phyloP scores from a whole-genome alignment of 2,888 invertebrate species.

The Eupithecia exiguata region DNA sequence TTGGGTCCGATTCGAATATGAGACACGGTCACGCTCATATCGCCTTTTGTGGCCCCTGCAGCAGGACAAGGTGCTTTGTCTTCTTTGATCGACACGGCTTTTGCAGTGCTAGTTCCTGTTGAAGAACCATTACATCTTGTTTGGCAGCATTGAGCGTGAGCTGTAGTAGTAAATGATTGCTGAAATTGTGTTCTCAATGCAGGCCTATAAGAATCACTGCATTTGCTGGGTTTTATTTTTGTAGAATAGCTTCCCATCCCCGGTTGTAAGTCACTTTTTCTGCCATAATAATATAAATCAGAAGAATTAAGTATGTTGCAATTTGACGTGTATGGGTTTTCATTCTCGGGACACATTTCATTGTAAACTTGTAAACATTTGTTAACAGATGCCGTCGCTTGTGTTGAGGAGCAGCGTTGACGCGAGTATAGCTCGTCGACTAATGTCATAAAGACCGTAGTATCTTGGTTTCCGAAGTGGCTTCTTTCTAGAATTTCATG shows the following conservation, averaged over 20 bases:
- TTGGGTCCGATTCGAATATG: slow-evolving; percentile 70
- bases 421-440: slow-evolving; percentile 52
- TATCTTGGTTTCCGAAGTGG: slow-evolving; percentile 49
- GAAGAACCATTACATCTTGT: slow-evolving; percentile 50
- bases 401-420: slow-evolving; percentile 62
- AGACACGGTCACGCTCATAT: slow-evolving; percentile 69
- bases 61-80: slow-evolving; percentile 56
- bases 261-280: slow-evolving; percentile 52
- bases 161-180: slow-evolving; percentile 34
- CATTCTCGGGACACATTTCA: neutral
- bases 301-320: slow-evolving; percentile 47
- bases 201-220: neutral
- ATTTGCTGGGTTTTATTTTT: neutral
- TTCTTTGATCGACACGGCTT: slow-evolving; percentile 65
- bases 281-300: slow-evolving; percentile 68
- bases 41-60: slow-evolving; percentile 52
- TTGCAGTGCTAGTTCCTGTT: slow-evolving; percentile 51
- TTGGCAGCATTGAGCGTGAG: slow-evolving; percentile 46
- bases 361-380: slow-evolving; percentile 70
- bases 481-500: slow-evolving; percentile 30
- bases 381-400: slow-evolving; percentile 77
- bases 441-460: slow-evolving; percentile 68
- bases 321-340: slow-evolving; percentile 4
- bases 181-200: neutral
- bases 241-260: slow-evolving; percentile 62